Evolutionary conservation across 2,797 vertebrate species (phyloP), one percentile per base, ranked within the genome.

Genomic region (Squalus acanthias): DNA sequence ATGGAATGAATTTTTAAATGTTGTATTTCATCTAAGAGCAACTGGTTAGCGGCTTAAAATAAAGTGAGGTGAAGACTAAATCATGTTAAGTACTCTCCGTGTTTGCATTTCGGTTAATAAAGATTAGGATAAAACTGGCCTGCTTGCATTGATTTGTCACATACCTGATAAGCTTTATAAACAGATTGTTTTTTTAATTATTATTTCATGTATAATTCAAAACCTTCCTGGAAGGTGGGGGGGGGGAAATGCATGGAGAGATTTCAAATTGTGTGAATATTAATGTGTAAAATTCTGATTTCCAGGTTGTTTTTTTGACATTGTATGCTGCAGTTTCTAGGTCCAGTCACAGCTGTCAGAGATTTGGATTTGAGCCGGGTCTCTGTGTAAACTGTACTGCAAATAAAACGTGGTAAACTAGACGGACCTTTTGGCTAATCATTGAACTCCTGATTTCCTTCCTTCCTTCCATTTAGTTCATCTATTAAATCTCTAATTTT

Each of bases 361-460:
- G 65, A 72, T 24, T 17, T 95, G 94, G 69, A 53, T 93, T 93
- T 22, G 63, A 69, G 6, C 63, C n/a, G 8, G 57, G n/a, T 46
- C 70, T 72, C 2, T 95, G 39, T 53, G 93, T 95, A 72, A 53
- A 39, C 26, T 76, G 29, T 33, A 57, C 7, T 17, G 94, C 57
- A 74, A 95, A 95, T 57, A 74, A 29, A 95, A 50, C 15, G 24
- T 6, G 9, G 91, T 20, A 9, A 69, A 69, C 33, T 67, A 13
- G 26, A 74, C 20, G 46, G 26, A 72, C 70, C 29, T 29, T 15
- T 57, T 76, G 50, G 94, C 70, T 95, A 95, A 95, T 95, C 94
- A 74, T 95, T 95, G 50, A 95, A 95, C 70, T 29, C 46, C n/a
- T 69, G 20, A 17, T 60, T 74, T 95, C 29, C 57, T 74, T 95